phyloP scores from a whole-genome alignment of 2,888 invertebrate species.

The Strigamia crassipes region DNA sequence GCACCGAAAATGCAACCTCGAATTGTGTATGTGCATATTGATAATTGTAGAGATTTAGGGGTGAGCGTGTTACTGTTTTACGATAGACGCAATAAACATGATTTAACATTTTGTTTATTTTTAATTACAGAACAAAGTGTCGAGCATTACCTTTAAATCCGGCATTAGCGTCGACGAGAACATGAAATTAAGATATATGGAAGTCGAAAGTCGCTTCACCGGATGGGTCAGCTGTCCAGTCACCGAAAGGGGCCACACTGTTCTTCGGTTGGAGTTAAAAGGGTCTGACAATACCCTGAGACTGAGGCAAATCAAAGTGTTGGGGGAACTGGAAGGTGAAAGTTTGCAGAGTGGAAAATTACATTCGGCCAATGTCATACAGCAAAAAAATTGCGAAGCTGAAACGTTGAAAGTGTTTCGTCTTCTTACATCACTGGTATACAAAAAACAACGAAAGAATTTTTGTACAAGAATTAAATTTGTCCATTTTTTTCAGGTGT shows the following conservation, averaged over 20 bases:
- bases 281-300: constrained; percentile 90
- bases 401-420: constrained; percentile 92
- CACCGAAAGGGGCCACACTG: constrained; percentile 55
- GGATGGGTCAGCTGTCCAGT: constrained; percentile 91
- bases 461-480: too few relatives aligned
- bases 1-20: constrained; percentile 70
- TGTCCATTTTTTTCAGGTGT: constrained; percentile 67
- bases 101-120: not conserved
- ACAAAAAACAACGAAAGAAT: too few relatives aligned
- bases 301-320: constrained; percentile 76
- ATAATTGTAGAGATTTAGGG: constrained; percentile 89
- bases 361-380: constrained; percentile 66
- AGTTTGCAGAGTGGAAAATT: constrained; percentile 56
- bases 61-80: constrained; percentile 63
- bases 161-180: constrained; percentile 82
- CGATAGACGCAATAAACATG: not conserved
- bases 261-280: constrained; percentile 81
- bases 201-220: constrained; percentile 80
- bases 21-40: constrained; percentile 85
- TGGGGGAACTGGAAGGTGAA: constrained; percentile 69
- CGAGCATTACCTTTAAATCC: constrained; percentile 80
- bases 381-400: constrained; percentile 84
- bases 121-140: constrained; percentile 77
- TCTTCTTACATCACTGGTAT: constrained; percentile 83
- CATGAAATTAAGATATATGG: constrained; percentile 76